These are phyloP conservation scores for Trogon surrucura DNA, from an alignment of 2,113 vertebrate species.

Conservation along the genomic window DNA sequence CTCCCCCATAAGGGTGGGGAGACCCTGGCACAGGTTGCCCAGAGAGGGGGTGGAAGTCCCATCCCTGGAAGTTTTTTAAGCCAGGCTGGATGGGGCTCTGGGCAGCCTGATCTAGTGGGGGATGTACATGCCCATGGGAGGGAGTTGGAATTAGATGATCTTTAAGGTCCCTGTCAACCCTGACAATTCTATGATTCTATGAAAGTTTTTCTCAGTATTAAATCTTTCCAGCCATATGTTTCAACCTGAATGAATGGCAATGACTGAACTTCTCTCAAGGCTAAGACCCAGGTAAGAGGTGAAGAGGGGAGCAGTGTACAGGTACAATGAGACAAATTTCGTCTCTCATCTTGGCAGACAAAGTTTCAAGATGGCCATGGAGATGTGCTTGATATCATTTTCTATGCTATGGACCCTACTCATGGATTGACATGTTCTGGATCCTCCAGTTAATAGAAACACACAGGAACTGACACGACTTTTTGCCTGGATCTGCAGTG, in stretches of 20 bases:
- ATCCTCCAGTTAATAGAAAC: not conserved
- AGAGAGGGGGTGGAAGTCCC: too few species aligned
- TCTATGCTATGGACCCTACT: not conserved
- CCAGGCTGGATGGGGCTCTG: too few species aligned
- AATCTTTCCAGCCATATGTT: not conserved
- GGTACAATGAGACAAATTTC: not conserved
- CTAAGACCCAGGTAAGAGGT: not conserved
- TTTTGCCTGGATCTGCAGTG: not conserved
- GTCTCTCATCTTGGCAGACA: not conserved
- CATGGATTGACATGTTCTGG: not conserved
- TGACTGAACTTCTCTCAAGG: not conserved
- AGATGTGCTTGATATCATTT: not conserved
- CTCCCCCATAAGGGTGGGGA: not conserved
- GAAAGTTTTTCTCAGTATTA: not conserved
- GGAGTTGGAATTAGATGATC: too few species aligned
- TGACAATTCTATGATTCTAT: too few species aligned
- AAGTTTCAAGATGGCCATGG: not conserved
- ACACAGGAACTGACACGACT: fast-evolving
- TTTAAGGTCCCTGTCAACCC: too few species aligned
- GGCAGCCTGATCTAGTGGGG: too few species aligned
- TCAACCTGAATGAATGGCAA: not conserved
- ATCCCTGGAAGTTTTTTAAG: too few species aligned
- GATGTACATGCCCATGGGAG: too few species aligned
- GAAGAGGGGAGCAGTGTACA: not conserved
- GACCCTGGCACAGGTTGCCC: too few species aligned